phyloP scores from a whole-genome alignment of 1,140 invertebrate genomes.

The Panulirus ornatus region DNA sequence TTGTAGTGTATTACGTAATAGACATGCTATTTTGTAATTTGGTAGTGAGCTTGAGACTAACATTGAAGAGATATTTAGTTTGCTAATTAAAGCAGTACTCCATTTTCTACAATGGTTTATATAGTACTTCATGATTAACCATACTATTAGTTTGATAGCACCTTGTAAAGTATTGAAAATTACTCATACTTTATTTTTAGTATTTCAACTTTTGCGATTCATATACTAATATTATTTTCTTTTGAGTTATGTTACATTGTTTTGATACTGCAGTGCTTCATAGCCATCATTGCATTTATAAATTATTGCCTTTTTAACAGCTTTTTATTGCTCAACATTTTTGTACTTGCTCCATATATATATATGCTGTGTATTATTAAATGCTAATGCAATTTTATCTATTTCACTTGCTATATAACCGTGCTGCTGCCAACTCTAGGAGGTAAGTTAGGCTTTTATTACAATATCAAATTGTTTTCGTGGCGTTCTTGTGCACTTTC shows the following conservation, averaged over 20 bases:
- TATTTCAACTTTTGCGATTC: background rate
- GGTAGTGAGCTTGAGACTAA: background rate
- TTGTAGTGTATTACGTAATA: background rate
- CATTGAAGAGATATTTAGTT: too few species aligned
- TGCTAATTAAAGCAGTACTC: too few species aligned
- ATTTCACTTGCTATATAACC: constrained; percentile 55
- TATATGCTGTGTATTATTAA: constrained; percentile 28
- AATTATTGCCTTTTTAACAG: background rate
- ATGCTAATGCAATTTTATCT: constrained; percentile 61
- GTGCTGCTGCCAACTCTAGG: constrained; percentile 48
- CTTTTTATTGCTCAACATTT: constrained; percentile 2
- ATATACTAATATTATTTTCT: background rate
- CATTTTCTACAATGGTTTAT: too few species aligned
- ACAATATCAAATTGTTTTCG: background rate
- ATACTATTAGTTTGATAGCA: background rate
- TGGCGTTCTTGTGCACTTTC: background rate
- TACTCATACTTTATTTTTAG: background rate
- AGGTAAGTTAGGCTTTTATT: constrained; percentile 61
- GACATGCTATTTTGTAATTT: background rate
- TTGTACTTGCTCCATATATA: constrained; percentile 11
- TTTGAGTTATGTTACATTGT: background rate
- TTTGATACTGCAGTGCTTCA: background rate
- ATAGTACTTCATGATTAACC: background rate
- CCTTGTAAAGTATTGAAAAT: background rate
- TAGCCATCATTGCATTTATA: background rate